Conservation (phyloP, 2,797 vertebrate species). For the Yasuhikotakia modesta region DNA sequence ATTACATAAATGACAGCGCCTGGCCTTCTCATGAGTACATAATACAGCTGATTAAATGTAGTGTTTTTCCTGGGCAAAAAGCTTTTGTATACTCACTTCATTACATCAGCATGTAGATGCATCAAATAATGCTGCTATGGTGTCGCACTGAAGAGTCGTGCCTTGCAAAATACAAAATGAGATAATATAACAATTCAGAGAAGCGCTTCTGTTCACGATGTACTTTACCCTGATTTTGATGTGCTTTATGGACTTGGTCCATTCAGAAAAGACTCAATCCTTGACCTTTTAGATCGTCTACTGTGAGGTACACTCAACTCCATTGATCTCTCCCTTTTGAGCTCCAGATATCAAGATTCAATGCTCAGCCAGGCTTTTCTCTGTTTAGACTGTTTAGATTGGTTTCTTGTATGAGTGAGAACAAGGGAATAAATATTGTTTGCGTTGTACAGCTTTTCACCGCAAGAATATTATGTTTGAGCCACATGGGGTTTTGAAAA, state of each 20-base stretch:
- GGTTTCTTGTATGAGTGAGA: no score
- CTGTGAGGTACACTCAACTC: background rate
- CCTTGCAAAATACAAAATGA: background rate
- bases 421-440: no score
- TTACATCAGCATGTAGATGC: constrained; percentile 15
- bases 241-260: constrained; percentile 12
- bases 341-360: constrained; percentile 7
- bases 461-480: background rate
- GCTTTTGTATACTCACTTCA: constrained; percentile 19
- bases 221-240: background rate
- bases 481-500: background rate
- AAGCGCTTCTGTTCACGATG: background rate
- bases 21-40: constrained; percentile 23
- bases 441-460: background rate
- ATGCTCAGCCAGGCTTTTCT: background rate
- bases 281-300: constrained; percentile 5
- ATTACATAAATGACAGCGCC: constrained; percentile 26
- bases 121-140: background rate
- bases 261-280: background rate
- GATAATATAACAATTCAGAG: background rate
- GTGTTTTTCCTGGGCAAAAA: constrained; percentile 21
- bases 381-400: no score
- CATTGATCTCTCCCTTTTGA: background rate
- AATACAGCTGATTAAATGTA: constrained; percentile 36
- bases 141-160: background rate